A percentile compares a stretch with the other conserved stretches of the same genome.
Evolutionary conservation across 2,888 invertebrate genomes (phyloP).

Genomic region (Erpobdella octoculata): DNA sequence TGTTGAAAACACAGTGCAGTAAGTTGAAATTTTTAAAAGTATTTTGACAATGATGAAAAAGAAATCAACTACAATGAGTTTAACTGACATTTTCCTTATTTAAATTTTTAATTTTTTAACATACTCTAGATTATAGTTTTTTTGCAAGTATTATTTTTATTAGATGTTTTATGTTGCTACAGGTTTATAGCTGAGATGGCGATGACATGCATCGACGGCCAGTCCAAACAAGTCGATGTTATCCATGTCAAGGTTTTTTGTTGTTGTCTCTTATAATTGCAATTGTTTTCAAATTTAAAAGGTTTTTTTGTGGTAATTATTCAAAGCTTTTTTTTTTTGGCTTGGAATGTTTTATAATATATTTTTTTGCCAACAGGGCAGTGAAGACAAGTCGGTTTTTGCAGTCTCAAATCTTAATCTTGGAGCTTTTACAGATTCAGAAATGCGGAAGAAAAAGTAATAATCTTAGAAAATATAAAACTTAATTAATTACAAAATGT

Average conservation of each 20-base stretch:
- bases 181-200: constrained; percentile 66
- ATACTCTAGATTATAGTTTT: not conserved
- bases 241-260: constrained; percentile 60
- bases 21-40: not conserved
- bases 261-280: not conserved
- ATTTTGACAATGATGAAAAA: not conserved
- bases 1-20: constrained; percentile 8
- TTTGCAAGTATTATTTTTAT: not conserved
- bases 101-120: not conserved
- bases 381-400: constrained; percentile 65
- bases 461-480: no score
- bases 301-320: no score
- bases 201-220: constrained; percentile 71
- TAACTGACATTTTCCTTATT: no score
- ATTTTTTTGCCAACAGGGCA: constrained; percentile 31
- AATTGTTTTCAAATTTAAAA: not conserved
- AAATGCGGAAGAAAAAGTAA: constrained; percentile 63
- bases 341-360: not conserved
- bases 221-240: constrained; percentile 66
- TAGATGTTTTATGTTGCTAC: not conserved
- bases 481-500: no score
- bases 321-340: no score
- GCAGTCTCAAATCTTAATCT: constrained; percentile 72
- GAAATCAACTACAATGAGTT: not conserved
- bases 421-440: constrained; percentile 76